These are phyloP conservation scores for Hippopotamyrus pictus DNA, from an alignment of 2,797 vertebrate species.

Conservation along the genomic window DNA sequence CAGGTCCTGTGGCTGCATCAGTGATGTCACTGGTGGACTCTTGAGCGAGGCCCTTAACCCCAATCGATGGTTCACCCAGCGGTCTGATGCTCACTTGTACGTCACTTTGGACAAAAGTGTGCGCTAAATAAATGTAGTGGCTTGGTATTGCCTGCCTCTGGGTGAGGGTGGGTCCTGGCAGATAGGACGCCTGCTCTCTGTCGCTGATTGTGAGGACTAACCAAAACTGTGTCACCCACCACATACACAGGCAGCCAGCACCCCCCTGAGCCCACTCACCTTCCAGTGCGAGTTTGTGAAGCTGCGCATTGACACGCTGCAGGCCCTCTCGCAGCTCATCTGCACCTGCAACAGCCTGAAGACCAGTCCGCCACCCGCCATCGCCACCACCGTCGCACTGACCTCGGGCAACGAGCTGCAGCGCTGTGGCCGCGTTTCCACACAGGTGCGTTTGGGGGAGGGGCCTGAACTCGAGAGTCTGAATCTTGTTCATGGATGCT, in stretches of 20 bases:
- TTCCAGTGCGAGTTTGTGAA: slow-evolving; percentile 99
- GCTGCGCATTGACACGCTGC: slow-evolving; percentile 89
- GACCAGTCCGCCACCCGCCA: slow-evolving; percentile 94
- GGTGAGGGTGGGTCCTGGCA: background rate
- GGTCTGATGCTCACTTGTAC: background rate
- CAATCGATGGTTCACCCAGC: background rate
- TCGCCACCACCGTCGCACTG: slow-evolving; percentile 87
- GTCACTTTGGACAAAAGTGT: background rate
- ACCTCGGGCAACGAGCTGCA: slow-evolving; percentile 88
- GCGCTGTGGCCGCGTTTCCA: slow-evolving; percentile 90
- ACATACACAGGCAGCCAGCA: slow-evolving; percentile 82
- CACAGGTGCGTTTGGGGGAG: slow-evolving; percentile 67
- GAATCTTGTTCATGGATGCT: background rate
- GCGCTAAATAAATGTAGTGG: background rate
- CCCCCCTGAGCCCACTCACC: slow-evolving; percentile 85
- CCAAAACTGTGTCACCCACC: background rate
- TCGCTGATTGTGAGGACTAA: background rate
- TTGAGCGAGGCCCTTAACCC: background rate
- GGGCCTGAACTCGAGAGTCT: background rate
- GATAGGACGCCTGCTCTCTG: background rate
- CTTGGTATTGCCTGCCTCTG: background rate
- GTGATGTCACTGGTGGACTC: background rate
- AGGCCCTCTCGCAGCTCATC: slow-evolving; percentile 92
- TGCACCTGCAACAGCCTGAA: slow-evolving; percentile 97
- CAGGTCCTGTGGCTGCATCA: background rate